Conservation (phyloP, 2,113 vertebrate genomes). For the Asarcornis scutulata region DNA sequence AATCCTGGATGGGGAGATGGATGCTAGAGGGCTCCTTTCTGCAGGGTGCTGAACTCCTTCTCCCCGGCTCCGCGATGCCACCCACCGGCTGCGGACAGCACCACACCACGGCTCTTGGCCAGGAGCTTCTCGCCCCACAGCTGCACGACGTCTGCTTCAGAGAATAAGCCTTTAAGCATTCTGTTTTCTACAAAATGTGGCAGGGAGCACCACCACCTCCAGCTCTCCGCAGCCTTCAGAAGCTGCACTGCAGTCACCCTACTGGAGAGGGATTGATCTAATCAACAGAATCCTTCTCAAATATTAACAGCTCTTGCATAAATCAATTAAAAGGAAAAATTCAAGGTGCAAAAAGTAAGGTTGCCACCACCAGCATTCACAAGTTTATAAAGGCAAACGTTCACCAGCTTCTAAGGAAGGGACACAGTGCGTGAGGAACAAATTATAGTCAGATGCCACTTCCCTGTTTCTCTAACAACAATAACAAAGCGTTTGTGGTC, state of each 20-base stretch:
- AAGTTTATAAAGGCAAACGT: neutral
- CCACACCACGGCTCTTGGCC: fast-evolving
- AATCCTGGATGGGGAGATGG: neutral
- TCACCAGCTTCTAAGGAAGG: neutral
- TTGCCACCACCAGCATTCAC: neutral
- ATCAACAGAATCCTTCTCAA: neutral
- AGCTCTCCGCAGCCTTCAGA: neutral
- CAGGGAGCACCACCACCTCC: neutral
- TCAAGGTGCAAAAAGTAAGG: neutral
- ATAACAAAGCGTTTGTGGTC: neutral
- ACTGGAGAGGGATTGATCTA: neutral
- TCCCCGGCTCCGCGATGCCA: neutral
- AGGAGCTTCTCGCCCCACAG: fast-evolving
- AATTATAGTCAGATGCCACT: neutral
- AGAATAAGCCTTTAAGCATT: neutral
- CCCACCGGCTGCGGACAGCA: neutral
- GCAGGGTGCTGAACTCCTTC: neutral
- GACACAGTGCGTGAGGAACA: neutral
- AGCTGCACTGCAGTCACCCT: neutral
- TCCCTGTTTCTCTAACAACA: neutral
- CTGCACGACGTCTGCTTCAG: fast-evolving
- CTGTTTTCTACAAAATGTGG: neutral
- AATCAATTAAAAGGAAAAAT: neutral
- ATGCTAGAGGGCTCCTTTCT: neutral
- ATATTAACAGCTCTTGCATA: neutral